Evolutionary conservation across 1,140 invertebrate species (phyloP).

Genomic region (Drosophila ambigua): DNA sequence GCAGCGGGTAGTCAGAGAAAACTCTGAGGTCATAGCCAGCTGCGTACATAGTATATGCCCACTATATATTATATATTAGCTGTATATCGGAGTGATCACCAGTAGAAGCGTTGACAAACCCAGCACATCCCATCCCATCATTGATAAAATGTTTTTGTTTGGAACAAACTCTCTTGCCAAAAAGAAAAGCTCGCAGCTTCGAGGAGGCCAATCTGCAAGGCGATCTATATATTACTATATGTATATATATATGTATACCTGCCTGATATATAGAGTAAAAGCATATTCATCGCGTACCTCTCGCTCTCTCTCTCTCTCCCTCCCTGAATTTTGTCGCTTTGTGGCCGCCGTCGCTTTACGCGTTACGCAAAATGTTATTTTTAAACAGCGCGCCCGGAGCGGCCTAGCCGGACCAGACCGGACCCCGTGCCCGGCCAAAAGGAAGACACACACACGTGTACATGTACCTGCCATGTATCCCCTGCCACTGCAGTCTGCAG

Average conservation of each 20-base stretch:
- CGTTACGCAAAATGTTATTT: slow-evolving; percentile 83
- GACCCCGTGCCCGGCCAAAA: slow-evolving; percentile 44
- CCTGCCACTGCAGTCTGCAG: background rate
- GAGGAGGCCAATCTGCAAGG: slow-evolving; percentile 67
- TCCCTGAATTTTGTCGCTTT: slow-evolving; percentile 44
- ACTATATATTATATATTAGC: slow-evolving; percentile 9
- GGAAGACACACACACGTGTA: slow-evolving; percentile 23
- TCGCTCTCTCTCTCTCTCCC: background rate
- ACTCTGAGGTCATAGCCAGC: slow-evolving; percentile 68
- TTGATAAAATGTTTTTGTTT: slow-evolving; percentile 69
- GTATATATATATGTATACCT: slow-evolving; percentile 21
- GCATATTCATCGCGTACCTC: background rate
- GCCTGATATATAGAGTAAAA: slow-evolving; percentile 38
- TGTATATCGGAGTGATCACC: slow-evolving; percentile 12
- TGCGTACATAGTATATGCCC: slow-evolving; percentile 12
- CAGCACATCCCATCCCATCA: slow-evolving; percentile 22
- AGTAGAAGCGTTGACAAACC: slow-evolving; percentile 37
- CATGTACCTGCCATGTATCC: slow-evolving; percentile 3
- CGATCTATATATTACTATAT: slow-evolving; percentile 41
- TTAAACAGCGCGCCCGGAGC: slow-evolving; percentile 71
- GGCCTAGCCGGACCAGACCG: slow-evolving; percentile 53
- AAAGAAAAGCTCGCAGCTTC: slow-evolving; percentile 43
- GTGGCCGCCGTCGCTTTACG: slow-evolving; percentile 18
- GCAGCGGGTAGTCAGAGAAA: slow-evolving; percentile 27
- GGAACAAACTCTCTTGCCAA: slow-evolving; percentile 25